Conservation (phyloP, 2,113 vertebrate genomes). For the Gambusia holbrooki region DNA sequence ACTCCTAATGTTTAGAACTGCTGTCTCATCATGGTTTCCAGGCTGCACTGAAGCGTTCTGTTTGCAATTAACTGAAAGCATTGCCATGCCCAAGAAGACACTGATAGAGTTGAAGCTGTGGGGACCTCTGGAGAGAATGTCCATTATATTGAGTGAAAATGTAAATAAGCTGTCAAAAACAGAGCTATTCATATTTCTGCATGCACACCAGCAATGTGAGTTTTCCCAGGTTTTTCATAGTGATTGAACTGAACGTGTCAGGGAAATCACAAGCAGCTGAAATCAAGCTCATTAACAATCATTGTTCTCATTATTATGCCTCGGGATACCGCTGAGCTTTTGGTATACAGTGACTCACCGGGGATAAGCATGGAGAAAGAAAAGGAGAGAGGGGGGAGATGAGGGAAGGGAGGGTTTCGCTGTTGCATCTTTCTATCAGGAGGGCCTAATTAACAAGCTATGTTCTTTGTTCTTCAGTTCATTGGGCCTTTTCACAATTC, state of each 20-base stretch:
- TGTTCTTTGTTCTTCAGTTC: constrained; percentile 27
- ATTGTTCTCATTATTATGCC: constrained; percentile 42
- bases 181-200: too few relatives aligned
- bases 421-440: constrained; percentile 30
- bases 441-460: constrained; percentile 29
- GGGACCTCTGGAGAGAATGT: neutral
- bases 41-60: neutral
- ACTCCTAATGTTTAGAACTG: neutral
- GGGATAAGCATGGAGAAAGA: constrained; percentile 17
- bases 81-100: neutral
- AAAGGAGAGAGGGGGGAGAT: constrained; percentile 5
- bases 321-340: constrained; percentile 26
- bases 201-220: neutral
- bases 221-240: constrained; percentile 2
- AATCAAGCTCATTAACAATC: constrained; percentile 36
- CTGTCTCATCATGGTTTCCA: neutral
- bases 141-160: neutral
- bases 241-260: neutral
- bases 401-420: neutral
- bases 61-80: neutral
- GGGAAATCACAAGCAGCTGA: constrained; percentile 18
- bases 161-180: neutral
- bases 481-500: constrained; percentile 9
- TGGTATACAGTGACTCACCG: constrained; percentile 60
- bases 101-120: neutral